Conservation (phyloP, 2,888 invertebrate genomes). For the Thymelicus acteon region DNA sequence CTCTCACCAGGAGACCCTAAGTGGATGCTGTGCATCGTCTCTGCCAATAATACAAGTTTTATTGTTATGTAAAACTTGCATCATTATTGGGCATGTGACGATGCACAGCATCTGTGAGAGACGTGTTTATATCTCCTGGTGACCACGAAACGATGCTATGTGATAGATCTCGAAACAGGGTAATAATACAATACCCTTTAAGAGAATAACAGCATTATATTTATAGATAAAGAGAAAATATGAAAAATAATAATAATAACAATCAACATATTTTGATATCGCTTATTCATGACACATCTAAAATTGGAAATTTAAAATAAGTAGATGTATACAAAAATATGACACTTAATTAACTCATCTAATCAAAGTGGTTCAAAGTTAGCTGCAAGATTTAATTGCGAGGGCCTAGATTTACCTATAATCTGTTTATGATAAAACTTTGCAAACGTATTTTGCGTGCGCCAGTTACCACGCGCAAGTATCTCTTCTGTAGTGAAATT, state of each 20-base stretch:
- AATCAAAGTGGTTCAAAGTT: conserved; percentile 8
- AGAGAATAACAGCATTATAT: not conserved
- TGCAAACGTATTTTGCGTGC: conserved; percentile 31
- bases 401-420: not conserved
- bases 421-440: conserved; percentile 33
- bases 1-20: conserved; percentile 20
- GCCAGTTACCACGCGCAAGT: conserved; percentile 37
- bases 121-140: conserved; percentile 39
- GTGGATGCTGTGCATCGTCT: conserved; percentile 22
- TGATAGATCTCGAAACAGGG: not conserved
- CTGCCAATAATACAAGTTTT: conserved; percentile 25
- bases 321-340: too few relatives aligned
- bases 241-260: too few relatives aligned
- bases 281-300: too few relatives aligned
- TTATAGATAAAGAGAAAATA: too few relatives aligned
- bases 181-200: not conserved
- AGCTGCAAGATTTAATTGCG: conserved; percentile 7
- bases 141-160: conserved; percentile 30
- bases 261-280: too few relatives aligned
- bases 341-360: not conserved
- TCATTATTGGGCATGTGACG: conserved; percentile 23
- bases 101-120: conserved; percentile 37
- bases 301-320: too few relatives aligned
- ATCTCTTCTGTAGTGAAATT: conserved; percentile 38
- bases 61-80: conserved; percentile 25